These are phyloP conservation scores for Pithecia hirsuta DNA, from an alignment of 2,797 vertebrate species.

Conservation along the genomic window DNA sequence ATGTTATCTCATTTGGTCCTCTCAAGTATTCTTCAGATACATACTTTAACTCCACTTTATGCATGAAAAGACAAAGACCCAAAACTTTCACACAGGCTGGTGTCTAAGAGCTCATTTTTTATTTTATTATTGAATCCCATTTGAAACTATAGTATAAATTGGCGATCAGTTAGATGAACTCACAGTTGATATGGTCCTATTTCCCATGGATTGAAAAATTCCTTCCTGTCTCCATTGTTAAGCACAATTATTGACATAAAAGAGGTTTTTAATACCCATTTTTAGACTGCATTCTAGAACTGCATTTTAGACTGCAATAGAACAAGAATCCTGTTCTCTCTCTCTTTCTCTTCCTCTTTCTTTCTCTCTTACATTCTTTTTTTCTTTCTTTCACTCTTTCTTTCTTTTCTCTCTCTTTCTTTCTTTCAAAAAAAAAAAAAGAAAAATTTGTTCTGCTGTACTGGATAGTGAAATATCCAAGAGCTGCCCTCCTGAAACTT, in stretches of 20 bases:
- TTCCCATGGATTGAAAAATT: not conserved
- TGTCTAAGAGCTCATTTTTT: constrained; percentile 26
- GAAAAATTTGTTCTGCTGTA: not conserved
- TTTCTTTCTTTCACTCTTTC: too few species aligned
- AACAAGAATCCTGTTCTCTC: too few species aligned
- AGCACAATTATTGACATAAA: too few species aligned
- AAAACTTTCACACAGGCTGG: not conserved
- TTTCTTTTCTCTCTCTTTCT: too few species aligned
- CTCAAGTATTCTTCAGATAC: not conserved
- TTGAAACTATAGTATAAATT: not conserved
- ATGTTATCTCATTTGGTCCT: not conserved
- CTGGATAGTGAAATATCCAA: not conserved
- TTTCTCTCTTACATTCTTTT: too few species aligned
- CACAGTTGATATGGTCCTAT: not conserved
- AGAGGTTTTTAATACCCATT: too few species aligned
- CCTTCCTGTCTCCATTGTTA: too few species aligned
- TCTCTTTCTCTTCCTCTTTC: too few species aligned
- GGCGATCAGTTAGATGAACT: not conserved
- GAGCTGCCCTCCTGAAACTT: not conserved
- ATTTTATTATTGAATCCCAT: not conserved
- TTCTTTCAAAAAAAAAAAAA: too few species aligned
- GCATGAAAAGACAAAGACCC: not conserved
- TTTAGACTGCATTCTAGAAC: too few species aligned
- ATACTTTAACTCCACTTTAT: not conserved
- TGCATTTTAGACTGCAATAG: too few species aligned